A percentile compares a stretch with the other conserved stretches of the same genome.
Evolutionary conservation across 1,140 invertebrate species (phyloP).

Genomic region (Anastrepha obliqua): DNA sequence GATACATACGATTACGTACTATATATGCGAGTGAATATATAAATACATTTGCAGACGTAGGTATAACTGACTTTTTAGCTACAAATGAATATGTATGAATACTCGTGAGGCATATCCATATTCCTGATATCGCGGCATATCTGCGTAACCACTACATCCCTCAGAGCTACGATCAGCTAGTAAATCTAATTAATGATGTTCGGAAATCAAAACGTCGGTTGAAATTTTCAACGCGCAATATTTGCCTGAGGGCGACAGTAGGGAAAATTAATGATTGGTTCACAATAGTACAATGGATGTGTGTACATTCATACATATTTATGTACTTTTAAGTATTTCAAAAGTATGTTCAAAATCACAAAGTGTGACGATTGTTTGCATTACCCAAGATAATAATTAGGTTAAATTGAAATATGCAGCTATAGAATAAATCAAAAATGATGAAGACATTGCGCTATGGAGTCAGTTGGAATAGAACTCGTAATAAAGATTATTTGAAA

Average conservation of each 20-base stretch:
- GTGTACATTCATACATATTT: neutral
- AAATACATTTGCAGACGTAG: neutral
- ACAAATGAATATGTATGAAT: neutral
- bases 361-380: slow-evolving; percentile 14
- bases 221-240: slow-evolving; percentile 19
- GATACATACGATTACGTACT: neutral
- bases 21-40: neutral
- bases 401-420: neutral
- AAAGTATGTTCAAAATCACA: neutral
- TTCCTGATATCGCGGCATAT: neutral
- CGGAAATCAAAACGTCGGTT: slow-evolving; percentile 43
- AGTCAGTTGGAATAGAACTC: no score
- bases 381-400: neutral
- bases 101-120: neutral
- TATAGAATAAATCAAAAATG: neutral
- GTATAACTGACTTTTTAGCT: neutral
- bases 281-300: neutral
- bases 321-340: neutral
- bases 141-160: neutral
- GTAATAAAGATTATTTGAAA: no score
- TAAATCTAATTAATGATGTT: slow-evolving; percentile 49
- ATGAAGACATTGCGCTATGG: no score
- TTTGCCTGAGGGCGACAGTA: neutral
- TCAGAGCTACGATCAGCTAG: neutral
- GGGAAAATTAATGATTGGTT: slow-evolving; percentile 29